Evolutionary conservation across 2,113 vertebrate genomes (phyloP), one percentile per base, ranked within the genome.

Genomic region (Solea senegalensis): DNA sequence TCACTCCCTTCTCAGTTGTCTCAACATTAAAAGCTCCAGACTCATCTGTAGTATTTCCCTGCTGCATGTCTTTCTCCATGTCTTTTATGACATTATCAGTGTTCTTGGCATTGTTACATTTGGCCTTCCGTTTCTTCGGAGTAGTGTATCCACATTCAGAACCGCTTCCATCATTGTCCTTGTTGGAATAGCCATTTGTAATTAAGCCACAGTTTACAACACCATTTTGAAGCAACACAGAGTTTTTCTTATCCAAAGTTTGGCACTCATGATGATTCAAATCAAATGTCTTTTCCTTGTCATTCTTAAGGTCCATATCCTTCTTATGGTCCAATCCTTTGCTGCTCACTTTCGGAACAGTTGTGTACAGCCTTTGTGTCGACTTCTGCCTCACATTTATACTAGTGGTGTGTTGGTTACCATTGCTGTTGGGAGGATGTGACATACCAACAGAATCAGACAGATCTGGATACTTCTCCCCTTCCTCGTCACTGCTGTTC

Each of bases 61-160:
- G 93, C 80, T 94, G 95, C 91, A 94, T 94, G 91, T 95, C 95
- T 92, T 94, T 97, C 69, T 96, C 95, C 90, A 93, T 95, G 27
- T 94, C 92, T 81, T 94, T 90, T 67, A 90, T 95, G 90, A 96
- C 84, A 91, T 93, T 94, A 89, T 97, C 97, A 76, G 90, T 91
- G 65, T 94, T 94, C 94, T 96, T 98, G 88, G 93, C 73, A 80
- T 94, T 96, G 90, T 94, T 95, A 76, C 95, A 95, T 88, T 96
- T 93, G 81, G 95, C 94, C 90, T 96, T 96, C 82, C 96, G 90
- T 86, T 97, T 99, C 80, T 98, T 98, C 2, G 96, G 96, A 0
- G 96, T 97, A 54, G 96, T 96, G 85, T 97, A 99, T 84, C 97
- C 96, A 61, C 95, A 96, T 90, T 98, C 97, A 0, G 97, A 98